These are phyloP conservation scores for Pangasius mekongensis DNA, from an alignment of 2,797 vertebrate genomes.

Conservation along the genomic window DNA sequence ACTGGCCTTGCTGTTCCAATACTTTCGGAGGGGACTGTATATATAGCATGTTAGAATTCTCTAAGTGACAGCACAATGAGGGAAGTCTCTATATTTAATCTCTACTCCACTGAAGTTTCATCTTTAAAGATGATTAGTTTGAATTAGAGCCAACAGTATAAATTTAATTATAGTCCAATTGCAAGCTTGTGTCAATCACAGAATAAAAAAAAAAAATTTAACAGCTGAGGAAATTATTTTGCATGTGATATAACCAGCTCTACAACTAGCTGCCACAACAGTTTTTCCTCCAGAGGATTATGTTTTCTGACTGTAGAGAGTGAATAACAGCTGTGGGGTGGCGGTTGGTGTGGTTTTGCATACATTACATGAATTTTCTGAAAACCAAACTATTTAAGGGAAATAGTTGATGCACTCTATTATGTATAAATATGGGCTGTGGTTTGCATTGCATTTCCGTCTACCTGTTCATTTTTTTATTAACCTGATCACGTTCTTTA, in stretches of 20 bases:
- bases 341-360: background rate
- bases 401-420: background rate
- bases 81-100: background rate
- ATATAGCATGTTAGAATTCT: background rate
- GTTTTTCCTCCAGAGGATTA: background rate
- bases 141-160: background rate
- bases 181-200: background rate
- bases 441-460: background rate
- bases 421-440: background rate
- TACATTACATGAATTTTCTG: background rate
- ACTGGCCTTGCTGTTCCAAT: background rate
- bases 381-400: background rate
- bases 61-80: background rate
- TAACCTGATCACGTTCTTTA: background rate
- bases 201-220: background rate
- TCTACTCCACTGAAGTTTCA: background rate
- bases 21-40: background rate
- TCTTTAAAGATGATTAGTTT: background rate
- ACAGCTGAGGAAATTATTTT: background rate
- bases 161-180: background rate
- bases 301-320: background rate
- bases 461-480: background rate
- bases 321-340: background rate
- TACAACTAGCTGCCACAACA: background rate
- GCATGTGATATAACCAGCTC: background rate